phyloP scores from a whole-genome alignment of 2,797 vertebrate genomes.

The Dicrostonyx torquatus region DNA sequence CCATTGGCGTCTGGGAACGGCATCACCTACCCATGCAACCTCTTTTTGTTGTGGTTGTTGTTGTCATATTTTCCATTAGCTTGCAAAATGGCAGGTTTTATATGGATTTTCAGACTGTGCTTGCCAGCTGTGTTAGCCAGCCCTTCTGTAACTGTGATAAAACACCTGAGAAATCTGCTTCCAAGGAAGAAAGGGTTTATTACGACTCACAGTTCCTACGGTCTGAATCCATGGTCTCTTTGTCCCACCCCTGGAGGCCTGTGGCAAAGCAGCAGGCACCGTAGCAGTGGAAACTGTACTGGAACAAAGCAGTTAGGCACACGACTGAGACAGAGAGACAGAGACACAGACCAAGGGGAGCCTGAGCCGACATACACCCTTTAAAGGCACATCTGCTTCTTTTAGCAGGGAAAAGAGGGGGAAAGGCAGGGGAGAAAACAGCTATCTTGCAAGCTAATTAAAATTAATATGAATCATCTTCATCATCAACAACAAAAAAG shows the following conservation, averaged over 20 bases:
- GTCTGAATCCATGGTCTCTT: neutral
- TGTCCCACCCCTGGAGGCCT: neutral
- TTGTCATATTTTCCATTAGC: neutral
- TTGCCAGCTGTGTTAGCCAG: neutral
- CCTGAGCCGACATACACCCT: neutral
- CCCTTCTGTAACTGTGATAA: neutral
- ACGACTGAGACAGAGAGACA: neutral
- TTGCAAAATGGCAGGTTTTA: neutral
- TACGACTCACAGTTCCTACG: too few relatives aligned
- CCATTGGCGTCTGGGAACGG: neutral
- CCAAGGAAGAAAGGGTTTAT: neutral
- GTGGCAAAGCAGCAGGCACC: neutral
- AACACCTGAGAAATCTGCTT: neutral
- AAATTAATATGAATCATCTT: neutral
- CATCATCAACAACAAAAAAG: neutral
- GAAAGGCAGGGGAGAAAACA: rapidly evolving
- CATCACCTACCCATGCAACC: neutral
- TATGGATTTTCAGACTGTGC: neutral
- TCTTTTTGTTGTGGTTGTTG: neutral
- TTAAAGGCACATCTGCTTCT: neutral
- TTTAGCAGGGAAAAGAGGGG: neutral
- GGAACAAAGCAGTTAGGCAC: neutral
- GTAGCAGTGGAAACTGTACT: neutral
- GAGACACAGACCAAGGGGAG: neutral
- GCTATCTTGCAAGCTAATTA: neutral